Evolutionary conservation across 2,888 invertebrate genomes (phyloP), one percentile per base, ranked within the genome.

Genomic region (Junonia oenone): DNA sequence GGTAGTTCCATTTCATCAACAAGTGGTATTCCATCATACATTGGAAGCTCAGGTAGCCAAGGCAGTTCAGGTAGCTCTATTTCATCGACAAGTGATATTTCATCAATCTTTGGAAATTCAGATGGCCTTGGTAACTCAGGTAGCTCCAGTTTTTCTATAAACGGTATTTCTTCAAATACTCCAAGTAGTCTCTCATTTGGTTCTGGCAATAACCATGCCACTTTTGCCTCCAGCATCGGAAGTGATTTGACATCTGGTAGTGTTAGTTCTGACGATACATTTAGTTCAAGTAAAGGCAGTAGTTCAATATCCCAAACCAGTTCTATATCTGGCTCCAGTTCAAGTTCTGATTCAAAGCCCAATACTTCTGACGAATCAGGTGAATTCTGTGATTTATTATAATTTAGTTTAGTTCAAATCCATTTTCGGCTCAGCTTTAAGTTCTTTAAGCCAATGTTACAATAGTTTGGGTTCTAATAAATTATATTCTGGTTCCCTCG

Each of bases 121-220:
- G n/a, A n/a, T n/a, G n/a, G n/a, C n/a, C n/a, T n/a, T n/a, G n/a
- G n/a, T n/a, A n/a, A 22, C 22, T 22, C n/a, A n/a, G 38, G n/a
- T 40, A 19, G 19, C 9, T n/a, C 40, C n/a, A 40, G 40, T n/a
- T 43, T 26, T 31, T 45, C 33, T 14, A 29, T 52, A 15, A 47
- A 52, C 22, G 58, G 50, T 3, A n/a, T 58, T 13, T 60, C 62
- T n/a, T 62, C 63, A 11, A 64, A 61, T 45, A 63, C 61, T 22
- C 58, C 56, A 26, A 63, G 60, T 33, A 55, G 53, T 14, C 31
- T 22, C 22, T 33, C 45, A 8, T 13, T 26, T 22, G 52, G 31
- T 27, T 56, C 40, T 26, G 53, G 58, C 8, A 58, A 40, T 48
- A 52, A 50, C n/a, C 35, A 38, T 1, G 37, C 61, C 35, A 46